Evolutionary conservation across 1,140 invertebrate species (phyloP).

Genomic region (Periplaneta americana): DNA sequence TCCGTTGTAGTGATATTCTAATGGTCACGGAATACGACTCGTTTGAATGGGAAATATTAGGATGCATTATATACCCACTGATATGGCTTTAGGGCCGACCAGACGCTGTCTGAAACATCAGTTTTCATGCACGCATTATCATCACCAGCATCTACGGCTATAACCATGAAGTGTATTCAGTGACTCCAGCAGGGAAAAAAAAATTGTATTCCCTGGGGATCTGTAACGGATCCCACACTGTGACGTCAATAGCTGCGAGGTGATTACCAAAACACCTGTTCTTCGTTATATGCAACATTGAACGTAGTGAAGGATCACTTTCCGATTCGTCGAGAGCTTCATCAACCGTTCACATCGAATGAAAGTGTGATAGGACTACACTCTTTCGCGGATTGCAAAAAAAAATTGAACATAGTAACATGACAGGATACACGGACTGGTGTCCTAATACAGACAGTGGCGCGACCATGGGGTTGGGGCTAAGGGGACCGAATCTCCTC

Average conservation of each 20-base stretch:
- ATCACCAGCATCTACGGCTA: not conserved
- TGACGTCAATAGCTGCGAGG: not conserved
- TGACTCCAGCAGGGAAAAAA: not conserved
- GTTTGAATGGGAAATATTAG: not conserved
- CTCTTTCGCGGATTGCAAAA: too few species aligned
- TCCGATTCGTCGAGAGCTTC: not conserved
- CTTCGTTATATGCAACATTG: not conserved
- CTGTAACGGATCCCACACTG: not conserved
- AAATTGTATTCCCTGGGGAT: not conserved
- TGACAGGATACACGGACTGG: too few species aligned
- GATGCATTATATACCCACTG: not conserved
- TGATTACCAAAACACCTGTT: not conserved
- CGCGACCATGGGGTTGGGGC: too few species aligned
- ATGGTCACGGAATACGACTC: not conserved
- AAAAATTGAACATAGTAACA: too few species aligned
- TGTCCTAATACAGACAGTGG: too few species aligned
- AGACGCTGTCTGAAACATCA: not conserved
- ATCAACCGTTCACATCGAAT: not conserved
- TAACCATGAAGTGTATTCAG: not conserved
- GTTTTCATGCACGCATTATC: not conserved
- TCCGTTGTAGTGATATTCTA: not conserved
- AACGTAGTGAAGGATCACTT: not conserved
- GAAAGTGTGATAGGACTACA: not conserved
- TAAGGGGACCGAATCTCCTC: too few species aligned
- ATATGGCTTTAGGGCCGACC: not conserved